Base-by-base conservation (phyloP, 2,888 invertebrate species). In the Trichacis sp. region DNA sequence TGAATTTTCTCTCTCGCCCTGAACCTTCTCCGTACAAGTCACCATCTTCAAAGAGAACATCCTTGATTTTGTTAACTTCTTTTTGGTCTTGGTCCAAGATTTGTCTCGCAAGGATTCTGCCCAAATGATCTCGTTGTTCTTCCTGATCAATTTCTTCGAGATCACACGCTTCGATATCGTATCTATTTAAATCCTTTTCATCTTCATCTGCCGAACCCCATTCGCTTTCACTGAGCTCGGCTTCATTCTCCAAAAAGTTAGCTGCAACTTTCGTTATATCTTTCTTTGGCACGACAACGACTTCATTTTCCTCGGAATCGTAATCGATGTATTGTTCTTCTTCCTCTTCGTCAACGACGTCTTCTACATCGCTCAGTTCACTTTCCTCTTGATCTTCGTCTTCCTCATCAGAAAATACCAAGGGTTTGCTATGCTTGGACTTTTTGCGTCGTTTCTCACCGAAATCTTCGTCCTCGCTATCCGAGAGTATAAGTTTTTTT, bases 141-240 rank as follows among this genome's bases (percentile, higher is more conserved):
- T 91, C 89, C 71, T 94, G 91, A 76, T 96, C 92, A 77, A 94
- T 90, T 30, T 91, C 88, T 60, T 97, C 97, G 9, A 89, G 88
- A 74, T 97, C 97, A 0, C 93, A 97, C 58, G 89, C 90, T 82
- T 97, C 96, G 1, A 89, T 86, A 80, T 97, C 96, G 83, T 95
- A 88, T 52, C 88, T 87, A 79, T 96, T 96, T 75, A 93, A 83
- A 55, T 89, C 91, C 30, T 88, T 88, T 84, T 95, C 94, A 82
- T 96, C 94, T 84, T 94, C 96, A 77, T 96, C 96, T 0, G 90
- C 95, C 45, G 94, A 94, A 0, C 91, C 94, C 90, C 92, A 94
- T 71, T 96, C 96, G 1, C 93, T 94, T 77, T 96, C 97, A 0
- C 95, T 95, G 29, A 97, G 84, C 77, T 97, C 97, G 0, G 97